These are phyloP conservation scores for Caerostris extrusa DNA, from an alignment of 1,140 invertebrate genomes.

Conservation along the genomic window DNA sequence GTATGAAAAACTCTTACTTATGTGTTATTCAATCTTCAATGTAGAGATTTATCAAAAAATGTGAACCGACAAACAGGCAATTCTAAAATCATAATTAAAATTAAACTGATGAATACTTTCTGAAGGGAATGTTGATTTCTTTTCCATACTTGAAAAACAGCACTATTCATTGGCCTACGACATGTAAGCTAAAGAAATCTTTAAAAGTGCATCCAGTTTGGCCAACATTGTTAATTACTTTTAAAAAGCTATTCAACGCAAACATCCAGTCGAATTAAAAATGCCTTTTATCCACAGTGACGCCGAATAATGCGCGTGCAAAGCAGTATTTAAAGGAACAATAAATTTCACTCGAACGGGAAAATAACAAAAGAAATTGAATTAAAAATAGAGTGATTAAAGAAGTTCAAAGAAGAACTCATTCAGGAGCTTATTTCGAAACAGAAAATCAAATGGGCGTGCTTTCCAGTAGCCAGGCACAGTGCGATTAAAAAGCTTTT, in stretches of 20 bases:
- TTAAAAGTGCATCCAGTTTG: not conserved
- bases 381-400: constrained; percentile 68
- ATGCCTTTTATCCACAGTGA: constrained; percentile 32
- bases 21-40: no score
- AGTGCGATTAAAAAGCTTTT: constrained; percentile 67
- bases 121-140: no score
- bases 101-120: no score
- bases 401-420: constrained; percentile 62
- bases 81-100: no score
- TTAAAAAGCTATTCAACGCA: constrained; percentile 18
- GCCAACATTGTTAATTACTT: constrained; percentile 19
- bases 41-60: no score
- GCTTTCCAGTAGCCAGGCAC: constrained; percentile 24
- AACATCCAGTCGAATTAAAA: constrained; percentile 16
- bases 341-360: constrained; percentile 54
- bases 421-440: constrained; percentile 66
- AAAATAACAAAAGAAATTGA: constrained; percentile 58
- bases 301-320: constrained; percentile 18
- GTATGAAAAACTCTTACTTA: no score
- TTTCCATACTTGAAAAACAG: no score
- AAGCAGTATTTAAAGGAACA: constrained; percentile 56
- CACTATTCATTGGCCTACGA: no score
- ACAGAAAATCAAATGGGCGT: constrained; percentile 52
- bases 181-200: not conserved
- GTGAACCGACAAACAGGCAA: no score